A percentile compares a stretch with the other conserved stretches of the same genome.
Conservation (phyloP, 2,113 vertebrate genomes). For the Peromyscus polionotus region DNA sequence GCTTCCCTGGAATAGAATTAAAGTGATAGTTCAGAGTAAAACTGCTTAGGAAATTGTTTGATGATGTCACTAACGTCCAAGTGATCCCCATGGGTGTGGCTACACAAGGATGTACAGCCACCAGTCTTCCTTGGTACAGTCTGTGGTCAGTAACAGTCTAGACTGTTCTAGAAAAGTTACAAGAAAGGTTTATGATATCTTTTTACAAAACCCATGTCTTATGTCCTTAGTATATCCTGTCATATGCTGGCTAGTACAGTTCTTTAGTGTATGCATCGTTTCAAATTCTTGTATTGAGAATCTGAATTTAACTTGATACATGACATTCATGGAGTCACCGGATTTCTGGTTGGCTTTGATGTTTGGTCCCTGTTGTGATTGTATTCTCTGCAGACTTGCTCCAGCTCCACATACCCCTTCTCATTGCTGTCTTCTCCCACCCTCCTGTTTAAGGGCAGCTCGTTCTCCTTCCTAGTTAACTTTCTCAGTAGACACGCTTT, state of each 20-base stretch:
- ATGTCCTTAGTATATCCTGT: neutral
- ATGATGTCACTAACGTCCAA: conserved; percentile 34
- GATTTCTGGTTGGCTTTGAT: neutral
- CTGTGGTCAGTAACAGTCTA: neutral
- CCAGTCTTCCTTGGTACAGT: neutral
- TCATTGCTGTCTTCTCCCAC: neutral
- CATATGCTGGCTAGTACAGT: neutral
- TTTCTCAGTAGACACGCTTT: conserved; percentile 37
- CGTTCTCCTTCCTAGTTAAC: neutral
- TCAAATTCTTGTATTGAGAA: neutral
- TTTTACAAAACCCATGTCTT: neutral
- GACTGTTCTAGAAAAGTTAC: neutral
- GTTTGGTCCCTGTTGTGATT: neutral
- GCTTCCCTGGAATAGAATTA: neutral
- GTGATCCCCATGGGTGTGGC: conserved; percentile 14
- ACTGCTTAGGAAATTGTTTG: conserved; percentile 46
- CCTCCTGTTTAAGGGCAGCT: neutral
- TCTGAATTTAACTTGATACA: neutral
- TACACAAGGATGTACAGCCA: neutral
- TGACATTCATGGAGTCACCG: neutral
- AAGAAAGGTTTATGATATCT: neutral
- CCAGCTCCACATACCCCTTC: neutral
- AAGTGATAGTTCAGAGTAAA: conserved; percentile 62
- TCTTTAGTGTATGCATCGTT: neutral
- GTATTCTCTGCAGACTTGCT: neutral